A percentile compares a stretch with the other conserved stretches of the same genome.
Conservation (phyloP, 2,888 invertebrate genomes). For the Deilephila elpenor region DNA sequence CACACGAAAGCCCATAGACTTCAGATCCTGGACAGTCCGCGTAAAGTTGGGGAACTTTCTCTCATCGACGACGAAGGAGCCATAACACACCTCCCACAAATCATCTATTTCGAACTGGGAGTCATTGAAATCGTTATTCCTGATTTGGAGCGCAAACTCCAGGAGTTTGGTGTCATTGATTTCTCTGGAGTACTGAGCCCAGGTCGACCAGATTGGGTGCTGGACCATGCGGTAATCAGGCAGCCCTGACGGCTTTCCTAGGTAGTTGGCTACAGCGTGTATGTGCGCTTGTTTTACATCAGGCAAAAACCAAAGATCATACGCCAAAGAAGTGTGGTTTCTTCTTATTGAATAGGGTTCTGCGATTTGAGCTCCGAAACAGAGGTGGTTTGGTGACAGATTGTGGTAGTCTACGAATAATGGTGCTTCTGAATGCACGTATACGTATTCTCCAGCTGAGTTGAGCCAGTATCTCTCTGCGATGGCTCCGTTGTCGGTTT, state of each 20-base stretch:
- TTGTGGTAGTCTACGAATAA: constrained; percentile 89
- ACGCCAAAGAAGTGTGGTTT: constrained; percentile 76
- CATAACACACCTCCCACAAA: constrained; percentile 94
- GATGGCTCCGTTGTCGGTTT: constrained; percentile 82
- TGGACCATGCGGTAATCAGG: constrained; percentile 89
- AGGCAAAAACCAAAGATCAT: constrained; percentile 85
- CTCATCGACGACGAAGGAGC: constrained; percentile 89
- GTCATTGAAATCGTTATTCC: constrained; percentile 86
- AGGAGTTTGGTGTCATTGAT: constrained; percentile 86
- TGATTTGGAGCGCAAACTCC: constrained; percentile 87
- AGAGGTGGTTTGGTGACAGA: constrained; percentile 78
- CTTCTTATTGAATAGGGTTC: constrained; percentile 80
- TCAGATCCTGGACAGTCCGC: constrained; percentile 85
- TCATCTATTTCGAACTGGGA: constrained; percentile 95
- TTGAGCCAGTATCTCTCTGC: constrained; percentile 90
- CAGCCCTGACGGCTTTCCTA: constrained; percentile 85
- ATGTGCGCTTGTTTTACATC: constrained; percentile 86
- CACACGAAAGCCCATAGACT: constrained; percentile 87
- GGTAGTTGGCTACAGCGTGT: constrained; percentile 84
- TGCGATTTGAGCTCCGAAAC: constrained; percentile 83
- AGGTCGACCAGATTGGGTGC: constrained; percentile 95
- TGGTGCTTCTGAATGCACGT: constrained; percentile 86
- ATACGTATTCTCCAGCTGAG: constrained; percentile 88
- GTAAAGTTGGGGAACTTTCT: constrained; percentile 89
- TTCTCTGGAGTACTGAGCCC: constrained; percentile 88